phyloP scores from a whole-genome alignment of 2,888 invertebrate species.

The Scaptomyza cyrtandrae region DNA sequence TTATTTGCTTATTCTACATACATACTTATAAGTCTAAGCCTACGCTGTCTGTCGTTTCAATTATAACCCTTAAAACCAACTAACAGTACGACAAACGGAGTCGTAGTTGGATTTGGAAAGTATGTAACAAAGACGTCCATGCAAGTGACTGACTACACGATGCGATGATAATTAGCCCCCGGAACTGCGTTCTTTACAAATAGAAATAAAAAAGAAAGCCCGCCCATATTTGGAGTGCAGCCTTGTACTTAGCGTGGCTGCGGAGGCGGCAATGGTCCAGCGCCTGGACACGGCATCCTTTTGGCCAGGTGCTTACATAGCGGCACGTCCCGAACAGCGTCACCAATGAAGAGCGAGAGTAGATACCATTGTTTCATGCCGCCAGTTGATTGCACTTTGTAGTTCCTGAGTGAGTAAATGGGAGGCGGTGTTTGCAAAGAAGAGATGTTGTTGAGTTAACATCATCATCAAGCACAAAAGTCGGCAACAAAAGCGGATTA shows the following conservation, averaged over 20 bases:
- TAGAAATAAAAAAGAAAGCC: constrained; percentile 27
- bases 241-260: constrained; percentile 71
- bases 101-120: constrained; percentile 30
- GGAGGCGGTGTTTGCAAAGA: constrained; percentile 30
- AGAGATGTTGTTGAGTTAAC: constrained; percentile 28
- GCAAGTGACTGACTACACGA: constrained; percentile 59
- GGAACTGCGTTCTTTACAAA: constrained; percentile 16
- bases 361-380: constrained; percentile 92
- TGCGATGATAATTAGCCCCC: constrained; percentile 24
- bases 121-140: constrained; percentile 62
- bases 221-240: constrained; percentile 29
- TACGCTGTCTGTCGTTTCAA: constrained; percentile 61
- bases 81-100: constrained; percentile 47
- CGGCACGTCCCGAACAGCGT: constrained; percentile 92
- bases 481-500: constrained; percentile 79
- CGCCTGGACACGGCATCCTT: constrained; percentile 86
- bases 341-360: constrained; percentile 93
- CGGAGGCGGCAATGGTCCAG: constrained; percentile 81
- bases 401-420: constrained; percentile 86
- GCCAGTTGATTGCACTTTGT: constrained; percentile 89
- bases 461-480: constrained; percentile 47
- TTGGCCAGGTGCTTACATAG: constrained; percentile 93
- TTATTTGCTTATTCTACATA: constrained; percentile 65
- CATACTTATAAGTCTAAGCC: constrained; percentile 68
- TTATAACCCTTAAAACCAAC: constrained; percentile 67